Evolutionary conservation across 2,888 invertebrate species (phyloP).

Genomic region (Allolobophora icterica): DNA sequence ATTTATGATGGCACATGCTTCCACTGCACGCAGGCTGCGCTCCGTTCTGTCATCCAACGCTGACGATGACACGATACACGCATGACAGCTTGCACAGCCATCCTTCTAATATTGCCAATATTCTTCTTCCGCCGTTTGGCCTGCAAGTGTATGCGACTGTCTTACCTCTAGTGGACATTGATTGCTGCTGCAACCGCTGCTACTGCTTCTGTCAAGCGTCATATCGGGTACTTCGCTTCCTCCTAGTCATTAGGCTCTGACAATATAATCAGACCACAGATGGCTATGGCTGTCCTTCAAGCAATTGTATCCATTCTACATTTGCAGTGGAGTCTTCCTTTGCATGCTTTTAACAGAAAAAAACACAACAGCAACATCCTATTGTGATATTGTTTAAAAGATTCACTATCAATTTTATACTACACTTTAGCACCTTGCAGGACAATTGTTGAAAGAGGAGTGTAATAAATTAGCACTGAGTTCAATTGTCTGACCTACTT

Average conservation of each 20-base stretch:
- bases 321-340: neutral
- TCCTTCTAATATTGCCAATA: constrained; percentile 17
- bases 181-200: neutral
- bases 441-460: too few relatives aligned
- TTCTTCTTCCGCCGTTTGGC: constrained; percentile 17
- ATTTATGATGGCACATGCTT: constrained; percentile 17
- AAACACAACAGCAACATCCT: too few relatives aligned
- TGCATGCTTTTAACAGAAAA: neutral
- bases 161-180: constrained; percentile 12
- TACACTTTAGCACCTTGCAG: too few relatives aligned
- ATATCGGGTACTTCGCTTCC: neutral
- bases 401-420: too few relatives aligned
- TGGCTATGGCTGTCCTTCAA: neutral
- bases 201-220: neutral
- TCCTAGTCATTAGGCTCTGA: neutral
- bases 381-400: too few relatives aligned
- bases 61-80: neutral
- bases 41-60: neutral
- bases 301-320: neutral
- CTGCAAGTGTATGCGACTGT: neutral
- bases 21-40: neutral
- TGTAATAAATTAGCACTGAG: too few relatives aligned
- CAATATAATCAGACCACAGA: neutral
- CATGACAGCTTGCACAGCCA: constrained; percentile 4
- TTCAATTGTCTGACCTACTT: too few relatives aligned